These are phyloP conservation scores for Horisme vitalbata DNA, from an alignment of 2,888 invertebrate genomes.

Conservation along the genomic window DNA sequence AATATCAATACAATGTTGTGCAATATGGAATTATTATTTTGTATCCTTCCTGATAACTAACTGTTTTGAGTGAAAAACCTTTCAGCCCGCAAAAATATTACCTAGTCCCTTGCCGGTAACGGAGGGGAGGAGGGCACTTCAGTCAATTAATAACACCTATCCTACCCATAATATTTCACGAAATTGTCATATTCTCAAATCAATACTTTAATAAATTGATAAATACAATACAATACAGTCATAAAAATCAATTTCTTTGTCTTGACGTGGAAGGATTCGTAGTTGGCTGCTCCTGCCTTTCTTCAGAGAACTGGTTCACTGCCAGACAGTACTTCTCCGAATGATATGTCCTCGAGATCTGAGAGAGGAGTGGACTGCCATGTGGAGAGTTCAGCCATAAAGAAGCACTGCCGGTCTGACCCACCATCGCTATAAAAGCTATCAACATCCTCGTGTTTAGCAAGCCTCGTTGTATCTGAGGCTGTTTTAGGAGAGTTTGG, in stretches of 20 bases:
- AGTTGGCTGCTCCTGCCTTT: slow-evolving; percentile 34
- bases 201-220: too few species aligned
- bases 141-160: too few species aligned
- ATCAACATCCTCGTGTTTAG: slow-evolving; percentile 73
- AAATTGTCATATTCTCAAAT: too few species aligned
- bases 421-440: slow-evolving; percentile 75
- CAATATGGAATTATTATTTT: too few species aligned
- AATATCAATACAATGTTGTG: too few species aligned
- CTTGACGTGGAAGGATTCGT: slow-evolving; percentile 62
- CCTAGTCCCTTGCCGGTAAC: too few species aligned
- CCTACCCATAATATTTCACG: too few species aligned
- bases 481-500: slow-evolving; percentile 67
- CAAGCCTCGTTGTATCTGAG: slow-evolving; percentile 71
- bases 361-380: slow-evolving; percentile 69
- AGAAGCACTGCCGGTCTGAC: slow-evolving; percentile 68
- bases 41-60: too few species aligned
- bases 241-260: slow-evolving; percentile 44
- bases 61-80: too few species aligned
- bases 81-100: too few species aligned
- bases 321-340: slow-evolving; percentile 76
- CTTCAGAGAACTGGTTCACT: slow-evolving; percentile 74
- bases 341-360: slow-evolving; percentile 75
- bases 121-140: too few species aligned
- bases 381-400: slow-evolving; percentile 75
- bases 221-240: not conserved